phyloP scores from a whole-genome alignment of 2,888 invertebrate species.

The Erynnis tages region DNA sequence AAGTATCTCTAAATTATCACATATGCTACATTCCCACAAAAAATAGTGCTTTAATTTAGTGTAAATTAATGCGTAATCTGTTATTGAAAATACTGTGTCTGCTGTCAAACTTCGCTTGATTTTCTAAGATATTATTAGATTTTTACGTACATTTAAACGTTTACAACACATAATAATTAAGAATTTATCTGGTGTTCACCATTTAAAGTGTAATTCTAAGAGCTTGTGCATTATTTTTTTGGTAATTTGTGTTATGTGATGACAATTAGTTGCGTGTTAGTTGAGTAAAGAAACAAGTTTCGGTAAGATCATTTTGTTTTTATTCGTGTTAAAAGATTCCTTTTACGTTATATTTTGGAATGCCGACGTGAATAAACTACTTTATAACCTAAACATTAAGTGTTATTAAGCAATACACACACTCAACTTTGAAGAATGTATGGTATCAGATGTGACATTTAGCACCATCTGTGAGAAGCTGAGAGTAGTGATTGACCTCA shows the following conservation, averaged over 20 bases:
- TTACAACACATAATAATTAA: background rate
- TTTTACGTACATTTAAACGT: conserved; percentile 40
- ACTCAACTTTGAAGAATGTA: background rate
- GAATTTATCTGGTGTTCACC: background rate
- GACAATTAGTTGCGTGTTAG: conserved; percentile 10
- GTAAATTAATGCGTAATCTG: conserved; percentile 38
- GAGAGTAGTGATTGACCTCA: conserved; percentile 7
- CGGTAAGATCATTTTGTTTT: background rate
- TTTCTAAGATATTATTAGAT: conserved; percentile 35
- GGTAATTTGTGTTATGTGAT: background rate
- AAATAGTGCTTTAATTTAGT: conserved; percentile 32
- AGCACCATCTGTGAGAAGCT: background rate
- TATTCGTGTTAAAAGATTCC: background rate
- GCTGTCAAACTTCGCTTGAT: conserved; percentile 53
- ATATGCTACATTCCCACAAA: conserved; percentile 17
- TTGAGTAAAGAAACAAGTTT: conserved; percentile 8
- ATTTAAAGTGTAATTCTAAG: background rate
- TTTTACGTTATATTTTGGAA: background rate
- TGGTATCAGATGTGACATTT: conserved; percentile 20
- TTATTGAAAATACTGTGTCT: conserved; percentile 50
- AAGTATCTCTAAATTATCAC: conserved; percentile 47
- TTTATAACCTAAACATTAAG: background rate
- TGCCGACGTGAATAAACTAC: background rate
- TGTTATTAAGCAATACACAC: background rate
- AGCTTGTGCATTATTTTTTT: background rate